These are phyloP conservation scores for Chloebia gouldiae DNA, from an alignment of 2,113 vertebrate genomes.

Conservation along the genomic window DNA sequence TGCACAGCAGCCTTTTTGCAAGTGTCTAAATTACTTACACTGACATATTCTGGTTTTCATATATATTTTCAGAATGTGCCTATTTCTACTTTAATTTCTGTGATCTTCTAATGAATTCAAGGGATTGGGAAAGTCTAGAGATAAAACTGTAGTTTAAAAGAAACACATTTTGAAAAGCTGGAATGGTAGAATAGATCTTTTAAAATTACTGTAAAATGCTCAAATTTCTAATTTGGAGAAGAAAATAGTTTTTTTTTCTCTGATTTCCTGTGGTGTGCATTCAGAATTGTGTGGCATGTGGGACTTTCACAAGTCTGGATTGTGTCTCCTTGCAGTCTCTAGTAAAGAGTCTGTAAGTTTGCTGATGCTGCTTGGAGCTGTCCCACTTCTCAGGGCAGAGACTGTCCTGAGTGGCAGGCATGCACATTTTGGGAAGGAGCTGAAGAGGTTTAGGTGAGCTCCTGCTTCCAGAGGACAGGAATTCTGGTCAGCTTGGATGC, in stretches of 20 bases:
- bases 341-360: not conserved
- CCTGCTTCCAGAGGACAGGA: not conserved
- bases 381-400: not conserved
- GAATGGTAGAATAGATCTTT: not conserved
- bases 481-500: not conserved
- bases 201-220: not conserved
- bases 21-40: conserved; percentile 8
- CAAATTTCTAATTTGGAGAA: not conserved
- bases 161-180: not conserved
- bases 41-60: not conserved
- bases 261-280: not conserved
- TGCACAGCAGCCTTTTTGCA: not conserved
- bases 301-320: not conserved
- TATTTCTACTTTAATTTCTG: not conserved
- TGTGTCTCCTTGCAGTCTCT: not conserved
- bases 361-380: not conserved
- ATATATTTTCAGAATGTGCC: not conserved
- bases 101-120: conserved; percentile 25
- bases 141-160: not conserved
- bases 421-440: not conserved
- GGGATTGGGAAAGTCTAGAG: not conserved
- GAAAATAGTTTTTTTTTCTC: not conserved
- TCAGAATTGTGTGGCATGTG: not conserved
- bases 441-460: not conserved
- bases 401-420: rapidly evolving